Conservation (phyloP, 2,888 invertebrate genomes). For the Tenthredo scrophulariae region DNA sequence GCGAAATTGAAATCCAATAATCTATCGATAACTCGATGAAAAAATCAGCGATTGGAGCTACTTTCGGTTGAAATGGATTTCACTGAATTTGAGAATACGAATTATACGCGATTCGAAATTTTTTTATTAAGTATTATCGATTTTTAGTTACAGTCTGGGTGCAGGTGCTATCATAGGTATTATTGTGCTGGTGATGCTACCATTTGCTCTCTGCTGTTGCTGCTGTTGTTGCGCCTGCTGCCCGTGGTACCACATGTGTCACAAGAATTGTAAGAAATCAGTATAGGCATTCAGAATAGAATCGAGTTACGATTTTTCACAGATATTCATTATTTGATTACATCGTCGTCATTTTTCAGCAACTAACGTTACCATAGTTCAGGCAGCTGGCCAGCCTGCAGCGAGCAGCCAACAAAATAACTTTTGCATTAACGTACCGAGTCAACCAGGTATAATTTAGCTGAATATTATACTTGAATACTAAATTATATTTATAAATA, state of each 20-base stretch:
- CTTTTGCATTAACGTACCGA: neutral
- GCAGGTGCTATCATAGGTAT: slow-evolving; percentile 57
- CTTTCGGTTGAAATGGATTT: neutral
- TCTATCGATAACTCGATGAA: neutral
- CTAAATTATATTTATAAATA: neutral
- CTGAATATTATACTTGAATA: neutral
- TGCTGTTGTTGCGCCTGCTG: slow-evolving; percentile 75
- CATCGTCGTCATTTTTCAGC: neutral
- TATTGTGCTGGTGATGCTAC: slow-evolving; percentile 59
- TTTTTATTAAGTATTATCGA: neutral
- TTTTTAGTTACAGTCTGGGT: slow-evolving; percentile 60
- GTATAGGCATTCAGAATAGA: neutral
- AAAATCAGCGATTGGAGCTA: neutral
- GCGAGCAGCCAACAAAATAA: neutral
- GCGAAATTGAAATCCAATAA: neutral
- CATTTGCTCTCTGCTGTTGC: slow-evolving; percentile 65
- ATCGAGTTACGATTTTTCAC: neutral
- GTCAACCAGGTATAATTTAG: neutral
- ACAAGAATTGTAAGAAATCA: slow-evolving; percentile 56
- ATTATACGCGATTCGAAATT: neutral
- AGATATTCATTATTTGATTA: neutral
- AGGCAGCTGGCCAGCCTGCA: neutral
- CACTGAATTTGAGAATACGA: neutral
- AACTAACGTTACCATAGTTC: neutral
- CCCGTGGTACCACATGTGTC: slow-evolving; percentile 72